A percentile compares a stretch with the other conserved stretches of the same genome.
Evolutionary conservation across 2,888 invertebrate genomes (phyloP).

Genomic region (Biston stratarius): DNA sequence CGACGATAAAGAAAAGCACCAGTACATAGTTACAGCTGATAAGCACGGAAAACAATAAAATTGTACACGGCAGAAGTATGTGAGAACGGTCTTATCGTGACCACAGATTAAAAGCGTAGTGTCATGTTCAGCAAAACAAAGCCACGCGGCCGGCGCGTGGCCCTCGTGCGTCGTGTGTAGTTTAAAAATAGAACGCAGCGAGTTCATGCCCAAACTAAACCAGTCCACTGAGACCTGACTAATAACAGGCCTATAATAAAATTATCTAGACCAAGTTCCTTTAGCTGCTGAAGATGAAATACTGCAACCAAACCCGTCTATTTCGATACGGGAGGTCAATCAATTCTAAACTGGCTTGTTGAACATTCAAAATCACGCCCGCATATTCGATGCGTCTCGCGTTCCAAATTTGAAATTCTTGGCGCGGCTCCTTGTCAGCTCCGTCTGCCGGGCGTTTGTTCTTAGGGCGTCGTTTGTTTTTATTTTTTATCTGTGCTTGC

Average conservation of each 20-base stretch:
- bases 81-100: conserved; percentile 53
- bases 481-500: conserved; percentile 15
- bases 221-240: conserved; percentile 26
- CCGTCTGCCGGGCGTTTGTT: conserved; percentile 17
- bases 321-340: conserved; percentile 50
- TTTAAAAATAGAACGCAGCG: conserved; percentile 73
- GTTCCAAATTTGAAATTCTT: conserved; percentile 67
- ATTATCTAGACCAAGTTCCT: background rate
- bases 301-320: conserved; percentile 18
- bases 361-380: conserved; percentile 71
- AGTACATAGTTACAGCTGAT: conserved; percentile 55
- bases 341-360: conserved; percentile 44
- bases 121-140: conserved; percentile 71
- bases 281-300: background rate
- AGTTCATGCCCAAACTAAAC: conserved; percentile 31
- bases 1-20: conserved; percentile 55
- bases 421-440: conserved; percentile 52
- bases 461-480: conserved; percentile 8
- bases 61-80: conserved; percentile 73
- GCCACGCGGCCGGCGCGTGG: conserved; percentile 79
- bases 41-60: conserved; percentile 62
- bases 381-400: conserved; percentile 54
- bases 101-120: conserved; percentile 22
- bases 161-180: conserved; percentile 55
- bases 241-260: conserved; percentile 12